Base-by-base conservation (phyloP, 2,888 invertebrate species). In the Xestia xanthographa region DNA sequence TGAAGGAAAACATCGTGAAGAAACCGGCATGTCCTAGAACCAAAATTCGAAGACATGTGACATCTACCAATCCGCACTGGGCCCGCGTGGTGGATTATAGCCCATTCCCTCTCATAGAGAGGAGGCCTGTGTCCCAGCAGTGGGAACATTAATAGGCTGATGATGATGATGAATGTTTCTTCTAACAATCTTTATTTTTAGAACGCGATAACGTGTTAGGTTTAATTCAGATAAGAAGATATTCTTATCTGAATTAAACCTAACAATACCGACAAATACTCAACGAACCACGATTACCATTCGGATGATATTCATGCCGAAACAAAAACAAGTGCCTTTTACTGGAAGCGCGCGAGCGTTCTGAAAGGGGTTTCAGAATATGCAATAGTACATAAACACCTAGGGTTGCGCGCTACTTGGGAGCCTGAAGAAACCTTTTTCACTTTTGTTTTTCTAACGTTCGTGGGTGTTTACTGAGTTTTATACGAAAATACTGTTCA, bases 331-430 rank as follows among this genome's bases (percentile, higher is more conserved):
- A 12, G n/a, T 12, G 45, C 41, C 58, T 75, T 66, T 84, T 71
- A 68, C 60, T 58, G 34, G 17, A 66, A 75, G 67, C 69, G 22
- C 45, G 22, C 29, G 77, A 79, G 38, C 29, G 58, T 53, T 63
- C 60, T 71, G n/a, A n/a, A n/a, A n/a, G n/a, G n/a, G n/a, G n/a
- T n/a, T 68, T 68, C 53, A 71, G 81, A 80, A 80, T 82, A 84
- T 80, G 81, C 85, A 84, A 80, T 75, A 65, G 70, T 75, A 82
- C 53, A 81, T 68, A 82, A 68, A 82, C 75, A 84, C 65, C 50
- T 69, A 58, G 48, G 66, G 43, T 68, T 53, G 53, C 48, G 80
- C 75, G 80, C 70, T 48, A 68, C 81, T 71, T 60, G 11, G 62
- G 34, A 67, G 26, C 58, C 56, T 67, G 50, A 34, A 48, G 38